These are phyloP conservation scores for Phyllotreta striolata DNA, from an alignment of 2,888 invertebrate genomes.

Conservation along the genomic window DNA sequence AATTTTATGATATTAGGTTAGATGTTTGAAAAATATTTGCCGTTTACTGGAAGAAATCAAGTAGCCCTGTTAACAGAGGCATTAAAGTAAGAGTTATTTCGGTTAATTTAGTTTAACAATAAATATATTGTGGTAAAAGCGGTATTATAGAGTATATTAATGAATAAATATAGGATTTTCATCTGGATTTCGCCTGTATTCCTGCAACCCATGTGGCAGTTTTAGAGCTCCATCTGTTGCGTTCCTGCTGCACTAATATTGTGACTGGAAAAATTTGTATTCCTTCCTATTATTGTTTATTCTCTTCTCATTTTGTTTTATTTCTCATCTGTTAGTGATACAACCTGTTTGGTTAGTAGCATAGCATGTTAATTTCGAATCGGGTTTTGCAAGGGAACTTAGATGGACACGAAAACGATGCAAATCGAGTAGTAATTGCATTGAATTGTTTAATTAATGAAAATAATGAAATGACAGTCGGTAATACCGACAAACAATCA, in stretches of 20 bases:
- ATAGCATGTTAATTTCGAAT: slow-evolving; percentile 45
- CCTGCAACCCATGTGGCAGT: slow-evolving; percentile 53
- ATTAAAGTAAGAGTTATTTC: no score
- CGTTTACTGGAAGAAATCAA: no score
- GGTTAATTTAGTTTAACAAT: no score
- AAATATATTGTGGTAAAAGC: no score
- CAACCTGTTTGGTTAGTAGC: slow-evolving; percentile 58
- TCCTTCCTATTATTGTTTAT: slow-evolving; percentile 56
- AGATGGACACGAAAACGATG: slow-evolving; percentile 19
- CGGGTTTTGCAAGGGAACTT: slow-evolving; percentile 36
- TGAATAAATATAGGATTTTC: not conserved
- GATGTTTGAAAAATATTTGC: no score
- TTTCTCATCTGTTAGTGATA: slow-evolving; percentile 53
- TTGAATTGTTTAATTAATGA: slow-evolving; percentile 13
- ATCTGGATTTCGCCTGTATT: slow-evolving; percentile 31
- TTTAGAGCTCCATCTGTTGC: slow-evolving; percentile 46
- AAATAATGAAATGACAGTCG: slow-evolving; percentile 21
- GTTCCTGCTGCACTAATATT: slow-evolving; percentile 34
- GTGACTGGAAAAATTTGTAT: slow-evolving; percentile 33
- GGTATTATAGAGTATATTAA: no score
- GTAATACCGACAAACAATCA: slow-evolving; percentile 22
- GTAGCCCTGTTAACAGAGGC: no score
- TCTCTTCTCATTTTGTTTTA: slow-evolving; percentile 51
- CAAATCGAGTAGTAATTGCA: slow-evolving; percentile 10
- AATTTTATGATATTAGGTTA: no score